Conservation (phyloP, 23 tunicate genomes). For the Halocynthia aurantium region DNA sequence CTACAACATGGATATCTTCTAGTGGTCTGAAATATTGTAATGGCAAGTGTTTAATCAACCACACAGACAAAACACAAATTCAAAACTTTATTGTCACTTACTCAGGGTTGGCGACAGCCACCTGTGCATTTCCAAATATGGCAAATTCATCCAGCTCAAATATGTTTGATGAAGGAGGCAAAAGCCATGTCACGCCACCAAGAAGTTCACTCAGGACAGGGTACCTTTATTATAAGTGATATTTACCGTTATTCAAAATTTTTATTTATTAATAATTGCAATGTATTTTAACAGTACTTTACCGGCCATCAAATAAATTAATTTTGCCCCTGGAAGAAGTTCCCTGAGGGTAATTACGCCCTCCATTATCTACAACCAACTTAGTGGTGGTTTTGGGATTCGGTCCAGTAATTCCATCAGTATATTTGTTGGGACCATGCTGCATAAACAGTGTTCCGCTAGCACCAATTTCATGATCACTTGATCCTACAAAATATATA, state of each 20-base stretch:
- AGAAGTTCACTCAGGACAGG: neutral
- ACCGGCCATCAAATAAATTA: slow-evolving; percentile 18
- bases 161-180: slow-evolving; percentile 6
- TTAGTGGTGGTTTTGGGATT: neutral
- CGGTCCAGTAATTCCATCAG: neutral
- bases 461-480: slow-evolving; percentile 15
- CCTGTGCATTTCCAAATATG: slow-evolving; percentile 20
- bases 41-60: too few species aligned
- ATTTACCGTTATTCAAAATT: neutral
- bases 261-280: too few species aligned
- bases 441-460: slow-evolving; percentile 11
- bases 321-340: slow-evolving; percentile 13
- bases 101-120: slow-evolving; percentile 5
- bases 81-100: neutral
- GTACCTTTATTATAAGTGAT: slow-evolving; percentile 4
- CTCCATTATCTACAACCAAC: slow-evolving; percentile 9
- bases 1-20: neutral
- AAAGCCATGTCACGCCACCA: slow-evolving; percentile 18
- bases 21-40: neutral
- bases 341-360: slow-evolving; percentile 19
- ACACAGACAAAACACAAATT: too few species aligned
- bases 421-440: neutral
- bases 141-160: slow-evolving; percentile 8
- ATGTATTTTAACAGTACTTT: neutral
- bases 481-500: slow-evolving; percentile 1